A percentile compares a stretch with the other conserved stretches of the same genome.
Conservation (phyloP, 1,140 invertebrate genomes). For the Trichonephila clavipes region DNA sequence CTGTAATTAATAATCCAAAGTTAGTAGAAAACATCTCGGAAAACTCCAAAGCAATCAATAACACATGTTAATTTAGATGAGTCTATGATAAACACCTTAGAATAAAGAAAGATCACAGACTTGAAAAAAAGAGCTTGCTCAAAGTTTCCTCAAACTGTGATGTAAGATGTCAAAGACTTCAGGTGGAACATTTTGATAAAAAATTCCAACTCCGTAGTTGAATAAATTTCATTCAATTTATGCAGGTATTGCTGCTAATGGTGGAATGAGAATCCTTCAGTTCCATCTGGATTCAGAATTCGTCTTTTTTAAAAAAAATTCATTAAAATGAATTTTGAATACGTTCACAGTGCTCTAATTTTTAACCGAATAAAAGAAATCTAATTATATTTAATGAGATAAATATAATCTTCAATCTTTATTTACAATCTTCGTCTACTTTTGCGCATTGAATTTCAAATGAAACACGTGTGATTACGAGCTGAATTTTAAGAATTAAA, state of each 20-base stretch:
- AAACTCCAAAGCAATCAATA: neutral
- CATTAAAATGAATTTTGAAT: no score
- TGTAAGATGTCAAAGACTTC: neutral
- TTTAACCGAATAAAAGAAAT: no score
- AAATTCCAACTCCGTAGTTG: neutral
- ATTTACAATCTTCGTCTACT: no score
- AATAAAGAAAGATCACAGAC: neutral
- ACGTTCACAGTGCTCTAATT: no score
- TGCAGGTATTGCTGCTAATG: neutral
- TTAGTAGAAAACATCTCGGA: neutral
- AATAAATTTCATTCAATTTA: neutral
- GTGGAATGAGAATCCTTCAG: neutral
- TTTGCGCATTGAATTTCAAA: no score
- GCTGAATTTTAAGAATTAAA: no score
- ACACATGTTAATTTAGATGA: neutral
- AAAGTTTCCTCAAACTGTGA: neutral
- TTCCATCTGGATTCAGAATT: no score
- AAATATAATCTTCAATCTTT: no score
- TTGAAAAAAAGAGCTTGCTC: neutral
- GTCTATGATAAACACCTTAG: neutral
- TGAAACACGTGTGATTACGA: no score
- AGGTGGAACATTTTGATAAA: neutral
- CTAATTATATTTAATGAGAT: no score
- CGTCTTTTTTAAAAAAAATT: no score
- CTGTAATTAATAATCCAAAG: conserved; percentile 22